Percentiles rank a stretch among this genome's conserved stretches.
phyloP scores from a whole-genome alignment of 2,113 vertebrate genomes.

The Trematocara marginatum region DNA sequence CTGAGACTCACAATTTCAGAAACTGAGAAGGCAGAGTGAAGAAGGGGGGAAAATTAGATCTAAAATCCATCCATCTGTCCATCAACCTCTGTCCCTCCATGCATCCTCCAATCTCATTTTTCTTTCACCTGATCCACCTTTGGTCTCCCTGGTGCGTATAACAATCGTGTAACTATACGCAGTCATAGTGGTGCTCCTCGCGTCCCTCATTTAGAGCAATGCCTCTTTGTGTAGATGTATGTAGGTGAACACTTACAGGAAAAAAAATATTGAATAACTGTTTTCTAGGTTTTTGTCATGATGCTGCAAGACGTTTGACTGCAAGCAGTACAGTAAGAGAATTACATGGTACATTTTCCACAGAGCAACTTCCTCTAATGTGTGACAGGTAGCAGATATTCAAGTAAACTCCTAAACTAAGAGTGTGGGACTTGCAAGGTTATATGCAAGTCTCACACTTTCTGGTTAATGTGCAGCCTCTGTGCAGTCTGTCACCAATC shows the following conservation, averaged over 20 bases:
- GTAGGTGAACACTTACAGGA: neutral
- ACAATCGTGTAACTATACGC: neutral
- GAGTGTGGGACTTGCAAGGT: neutral
- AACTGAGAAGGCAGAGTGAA: slow-evolving; percentile 5
- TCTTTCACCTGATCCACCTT: slow-evolving; percentile 45
- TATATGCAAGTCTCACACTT: neutral
- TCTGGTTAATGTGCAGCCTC: neutral
- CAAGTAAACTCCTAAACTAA: neutral
- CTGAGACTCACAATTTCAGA: neutral
- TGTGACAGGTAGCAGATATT: neutral
- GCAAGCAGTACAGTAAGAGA: slow-evolving; percentile 2
- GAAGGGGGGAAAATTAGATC: slow-evolving; percentile 38
- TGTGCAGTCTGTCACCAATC: neutral
- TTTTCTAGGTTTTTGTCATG: neutral
- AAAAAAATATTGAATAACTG: neutral
- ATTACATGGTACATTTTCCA: slow-evolving; percentile 15
- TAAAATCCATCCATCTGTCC: slow-evolving; percentile 36
- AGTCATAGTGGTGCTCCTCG: neutral
- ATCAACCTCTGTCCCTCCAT: neutral
- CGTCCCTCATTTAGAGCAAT: neutral
- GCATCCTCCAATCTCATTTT: slow-evolving; percentile 21
- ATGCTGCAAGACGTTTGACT: neutral
- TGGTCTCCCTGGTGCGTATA: neutral
- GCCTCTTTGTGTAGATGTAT: neutral
- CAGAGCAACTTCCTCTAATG: neutral